These are phyloP conservation scores for Acrobasis suavella DNA, from an alignment of 2,888 invertebrate species.

Conservation along the genomic window DNA sequence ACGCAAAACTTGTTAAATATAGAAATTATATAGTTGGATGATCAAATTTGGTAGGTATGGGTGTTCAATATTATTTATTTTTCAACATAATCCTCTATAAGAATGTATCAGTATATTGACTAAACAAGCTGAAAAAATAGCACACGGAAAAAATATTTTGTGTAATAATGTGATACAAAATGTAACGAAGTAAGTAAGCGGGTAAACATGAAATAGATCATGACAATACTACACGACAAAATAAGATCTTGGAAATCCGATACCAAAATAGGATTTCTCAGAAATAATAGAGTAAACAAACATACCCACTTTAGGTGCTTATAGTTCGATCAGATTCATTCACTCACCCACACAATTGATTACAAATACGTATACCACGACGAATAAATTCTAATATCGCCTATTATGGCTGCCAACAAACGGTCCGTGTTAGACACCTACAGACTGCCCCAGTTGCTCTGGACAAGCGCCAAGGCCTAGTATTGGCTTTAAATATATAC, in stretches of 20 bases:
- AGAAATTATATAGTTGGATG: no score
- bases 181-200: neutral
- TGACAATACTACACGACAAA: no score
- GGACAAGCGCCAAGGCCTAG: conserved; percentile 68
- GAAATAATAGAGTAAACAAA: neutral
- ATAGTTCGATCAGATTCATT: conserved; percentile 32
- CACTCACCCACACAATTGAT: conserved; percentile 38
- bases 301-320: neutral
- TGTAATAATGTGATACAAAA: neutral
- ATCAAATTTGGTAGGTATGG: no score
- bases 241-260: neutral
- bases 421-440: conserved; percentile 67
- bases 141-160: neutral
- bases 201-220: neutral
- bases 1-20: no score
- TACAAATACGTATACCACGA: conserved; percentile 27
- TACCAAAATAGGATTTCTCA: neutral
- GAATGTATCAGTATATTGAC: no score
- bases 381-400: conserved; percentile 47
- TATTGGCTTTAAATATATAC: conserved; percentile 40
- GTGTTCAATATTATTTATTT: no score
- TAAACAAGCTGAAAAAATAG: no score
- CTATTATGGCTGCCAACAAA: conserved; percentile 75
- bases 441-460: conserved; percentile 68
- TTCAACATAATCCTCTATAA: no score